Percentiles rank a stretch among this genome's conserved stretches.
Conservation (phyloP, 2,888 invertebrate species). For the Lamellibrachia satsuma region DNA sequence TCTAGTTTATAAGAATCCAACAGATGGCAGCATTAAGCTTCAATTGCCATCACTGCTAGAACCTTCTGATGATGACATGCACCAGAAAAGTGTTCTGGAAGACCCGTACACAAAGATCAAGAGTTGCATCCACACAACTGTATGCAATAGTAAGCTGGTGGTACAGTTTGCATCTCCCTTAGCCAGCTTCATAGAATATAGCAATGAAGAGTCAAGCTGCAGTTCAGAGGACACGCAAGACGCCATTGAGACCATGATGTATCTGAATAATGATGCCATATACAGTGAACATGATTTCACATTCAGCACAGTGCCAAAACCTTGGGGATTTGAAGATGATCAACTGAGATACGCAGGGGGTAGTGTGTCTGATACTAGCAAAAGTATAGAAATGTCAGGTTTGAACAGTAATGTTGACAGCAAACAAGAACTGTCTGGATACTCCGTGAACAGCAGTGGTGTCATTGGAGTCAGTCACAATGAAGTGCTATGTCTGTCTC, state of each 20-base stretch:
- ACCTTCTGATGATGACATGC: constrained; percentile 1
- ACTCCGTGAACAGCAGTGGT: not conserved
- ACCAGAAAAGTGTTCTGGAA: not conserved
- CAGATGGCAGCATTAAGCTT: constrained; percentile 10
- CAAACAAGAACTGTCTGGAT: not conserved
- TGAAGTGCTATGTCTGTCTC: not conserved
- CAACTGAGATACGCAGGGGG: not conserved
- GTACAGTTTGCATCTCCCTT: not conserved
- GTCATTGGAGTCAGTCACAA: not conserved
- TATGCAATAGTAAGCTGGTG: not conserved
- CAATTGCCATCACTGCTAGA: not conserved
- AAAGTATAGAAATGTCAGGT: not conserved
- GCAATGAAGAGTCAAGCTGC: not conserved
- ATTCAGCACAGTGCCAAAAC: constrained; percentile 5
- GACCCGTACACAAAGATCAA: not conserved
- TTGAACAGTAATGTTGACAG: not conserved
- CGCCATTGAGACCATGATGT: not conserved
- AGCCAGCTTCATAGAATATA: not conserved
- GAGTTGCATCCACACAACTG: not conserved
- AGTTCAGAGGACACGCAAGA: not conserved
- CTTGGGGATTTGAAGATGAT: not conserved
- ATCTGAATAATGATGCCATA: not conserved
- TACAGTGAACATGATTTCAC: constrained; percentile 6
- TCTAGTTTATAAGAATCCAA: not conserved
- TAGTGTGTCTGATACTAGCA: not conserved